phyloP scores from a whole-genome alignment of 1,140 invertebrate genomes.

The Subanguina moxae region DNA sequence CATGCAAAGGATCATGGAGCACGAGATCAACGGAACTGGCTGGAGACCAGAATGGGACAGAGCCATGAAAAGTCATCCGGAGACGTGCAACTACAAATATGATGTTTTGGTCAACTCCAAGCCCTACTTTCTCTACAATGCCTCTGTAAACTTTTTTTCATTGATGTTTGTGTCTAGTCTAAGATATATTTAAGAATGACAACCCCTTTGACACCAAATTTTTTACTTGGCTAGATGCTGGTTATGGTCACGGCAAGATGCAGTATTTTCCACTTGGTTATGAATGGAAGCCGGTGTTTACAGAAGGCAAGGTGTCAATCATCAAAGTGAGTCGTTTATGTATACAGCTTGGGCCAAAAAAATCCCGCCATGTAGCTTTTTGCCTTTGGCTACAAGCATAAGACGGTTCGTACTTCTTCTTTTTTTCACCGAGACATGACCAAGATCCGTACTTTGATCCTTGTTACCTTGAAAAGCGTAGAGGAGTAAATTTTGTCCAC shows the following conservation, averaged over 20 bases:
- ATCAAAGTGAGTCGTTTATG: constrained; percentile 46
- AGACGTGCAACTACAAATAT: constrained; percentile 51
- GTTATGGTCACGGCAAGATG: constrained; percentile 52
- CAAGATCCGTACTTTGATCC: no score
- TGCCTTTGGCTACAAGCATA: no score
- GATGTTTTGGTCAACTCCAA: constrained; percentile 58
- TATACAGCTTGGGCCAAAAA: no score
- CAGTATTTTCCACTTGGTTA: constrained; percentile 39
- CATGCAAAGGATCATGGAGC: constrained; percentile 44
- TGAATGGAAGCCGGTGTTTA: constrained; percentile 50
- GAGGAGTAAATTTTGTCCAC: no score
- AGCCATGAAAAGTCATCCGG: constrained; percentile 51
- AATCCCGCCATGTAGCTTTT: no score
- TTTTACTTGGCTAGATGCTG: constrained; percentile 56
- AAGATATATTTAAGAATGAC: constrained; percentile 39
- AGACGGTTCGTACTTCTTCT: no score
- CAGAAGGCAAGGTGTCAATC: constrained; percentile 46
- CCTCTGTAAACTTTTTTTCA: constrained; percentile 39
- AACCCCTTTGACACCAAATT: constrained; percentile 54
- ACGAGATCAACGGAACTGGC: constrained; percentile 25
- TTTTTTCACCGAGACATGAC: no score
- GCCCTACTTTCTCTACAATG: constrained; percentile 56
- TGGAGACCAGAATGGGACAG: constrained; percentile 49
- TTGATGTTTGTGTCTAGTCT: no score
- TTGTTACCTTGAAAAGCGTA: no score